Evolutionary conservation across 1,140 invertebrate genomes (phyloP).

Genomic region (Parapsyche elsis): DNA sequence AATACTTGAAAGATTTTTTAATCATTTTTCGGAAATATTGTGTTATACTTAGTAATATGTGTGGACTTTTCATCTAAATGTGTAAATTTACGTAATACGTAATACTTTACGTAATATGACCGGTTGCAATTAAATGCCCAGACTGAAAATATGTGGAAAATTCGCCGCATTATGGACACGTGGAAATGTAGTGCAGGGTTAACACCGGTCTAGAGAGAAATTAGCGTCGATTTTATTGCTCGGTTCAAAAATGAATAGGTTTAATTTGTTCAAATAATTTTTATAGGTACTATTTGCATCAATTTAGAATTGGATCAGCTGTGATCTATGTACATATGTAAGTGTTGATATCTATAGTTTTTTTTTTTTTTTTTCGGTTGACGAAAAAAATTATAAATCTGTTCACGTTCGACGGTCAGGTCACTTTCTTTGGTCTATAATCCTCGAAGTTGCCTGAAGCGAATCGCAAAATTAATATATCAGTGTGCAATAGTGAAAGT

Average conservation of each 20-base stretch:
- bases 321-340: no score
- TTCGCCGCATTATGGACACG: not conserved
- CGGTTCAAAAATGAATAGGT: not conserved
- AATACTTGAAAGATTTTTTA: no score
- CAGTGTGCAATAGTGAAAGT: not conserved
- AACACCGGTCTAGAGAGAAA: not conserved
- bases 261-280: not conserved
- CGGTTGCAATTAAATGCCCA: not conserved
- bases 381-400: not conserved
- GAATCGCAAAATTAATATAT: not conserved
- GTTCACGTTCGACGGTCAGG: not conserved
- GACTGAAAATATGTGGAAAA: not conserved
- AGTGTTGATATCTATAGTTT: no score
- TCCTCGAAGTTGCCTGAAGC: not conserved
- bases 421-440: slow-evolving; percentile 38
- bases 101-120: no score
- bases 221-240: not conserved
- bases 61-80: no score
- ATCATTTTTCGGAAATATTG: no score
- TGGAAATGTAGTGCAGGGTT: not conserved
- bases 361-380: no score
- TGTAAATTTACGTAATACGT: no score
- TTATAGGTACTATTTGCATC: no score
- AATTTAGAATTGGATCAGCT: no score
- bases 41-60: no score